Evolutionary conservation across 2,888 invertebrate species (phyloP).

Genomic region (Elgonia sp.): DNA sequence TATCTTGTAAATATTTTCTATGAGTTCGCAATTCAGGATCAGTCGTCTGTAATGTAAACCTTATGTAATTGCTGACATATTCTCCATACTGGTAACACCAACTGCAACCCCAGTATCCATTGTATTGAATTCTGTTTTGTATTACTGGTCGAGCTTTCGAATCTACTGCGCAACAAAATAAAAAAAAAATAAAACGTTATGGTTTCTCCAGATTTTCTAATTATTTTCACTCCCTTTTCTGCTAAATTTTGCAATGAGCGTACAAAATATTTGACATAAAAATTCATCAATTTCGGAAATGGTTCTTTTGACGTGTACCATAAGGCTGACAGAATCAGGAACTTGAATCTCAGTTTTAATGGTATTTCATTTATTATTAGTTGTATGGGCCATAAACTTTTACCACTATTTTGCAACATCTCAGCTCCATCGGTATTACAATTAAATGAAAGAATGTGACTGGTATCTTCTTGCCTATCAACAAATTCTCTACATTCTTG

Average conservation of each 20-base stretch:
- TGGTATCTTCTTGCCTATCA: neutral
- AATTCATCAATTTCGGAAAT: conserved; percentile 31
- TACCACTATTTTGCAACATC: conserved; percentile 23
- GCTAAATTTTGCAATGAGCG: conserved; percentile 1
- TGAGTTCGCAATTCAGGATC: neutral
- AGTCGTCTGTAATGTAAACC: neutral
- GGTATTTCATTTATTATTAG: conserved; percentile 48
- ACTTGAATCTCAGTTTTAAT: neutral
- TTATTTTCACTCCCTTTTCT: conserved; percentile 16
- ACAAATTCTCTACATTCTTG: neutral
- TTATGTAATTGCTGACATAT: neutral
- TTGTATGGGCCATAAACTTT: conserved; percentile 51
- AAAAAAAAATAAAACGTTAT: conserved; percentile 26
- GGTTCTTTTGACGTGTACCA: conserved; percentile 37
- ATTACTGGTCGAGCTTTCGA: conserved; percentile 29
- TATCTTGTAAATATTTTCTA: conserved; percentile 16
- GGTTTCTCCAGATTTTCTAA: neutral
- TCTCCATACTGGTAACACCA: conserved; percentile 29
- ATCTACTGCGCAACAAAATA: conserved; percentile 39
- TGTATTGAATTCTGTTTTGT: conserved; percentile 30
- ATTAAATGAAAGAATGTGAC: conserved; percentile 18
- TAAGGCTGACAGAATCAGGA: conserved; percentile 19
- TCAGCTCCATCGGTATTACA: conserved; percentile 36
- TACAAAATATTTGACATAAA: conserved; percentile 31
- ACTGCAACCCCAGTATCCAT: conserved; percentile 20